Percentiles rank a stretch among this genome's conserved stretches.
phyloP scores from a whole-genome alignment of 1,140 invertebrate species.

The Microplitis mediator region DNA sequence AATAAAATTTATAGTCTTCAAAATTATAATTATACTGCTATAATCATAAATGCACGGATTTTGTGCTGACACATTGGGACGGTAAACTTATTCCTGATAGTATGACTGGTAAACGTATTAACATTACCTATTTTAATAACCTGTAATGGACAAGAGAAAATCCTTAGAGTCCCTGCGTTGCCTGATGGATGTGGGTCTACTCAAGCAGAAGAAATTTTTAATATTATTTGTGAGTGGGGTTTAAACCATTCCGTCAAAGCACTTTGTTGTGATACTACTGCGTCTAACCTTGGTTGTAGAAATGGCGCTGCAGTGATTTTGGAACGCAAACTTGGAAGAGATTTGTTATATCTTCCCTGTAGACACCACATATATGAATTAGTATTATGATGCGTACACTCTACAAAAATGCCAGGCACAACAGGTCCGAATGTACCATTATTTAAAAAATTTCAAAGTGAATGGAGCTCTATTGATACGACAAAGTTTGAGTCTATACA shows the following conservation, averaged over 20 bases:
- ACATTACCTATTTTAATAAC: slow-evolving; percentile 27
- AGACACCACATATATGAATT: slow-evolving; percentile 46
- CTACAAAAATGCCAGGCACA: slow-evolving; percentile 36
- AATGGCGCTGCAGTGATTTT: slow-evolving; percentile 42
- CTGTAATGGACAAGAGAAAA: too few relatives aligned
- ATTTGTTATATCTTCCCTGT: slow-evolving; percentile 44
- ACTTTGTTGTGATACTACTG: slow-evolving; percentile 49
- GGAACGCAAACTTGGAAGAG: slow-evolving; percentile 40
- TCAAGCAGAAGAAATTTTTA: slow-evolving; percentile 29
- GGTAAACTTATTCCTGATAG: slow-evolving; percentile 32
- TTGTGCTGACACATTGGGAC: slow-evolving; percentile 36
- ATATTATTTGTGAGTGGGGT: slow-evolving; percentile 33
- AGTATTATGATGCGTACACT: slow-evolving; percentile 38
- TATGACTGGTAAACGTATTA: slow-evolving; percentile 11
- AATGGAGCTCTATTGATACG: slow-evolving; percentile 28
- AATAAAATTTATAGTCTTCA: too few relatives aligned
- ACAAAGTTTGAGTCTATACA: slow-evolving; percentile 27
- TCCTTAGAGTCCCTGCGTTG: too few relatives aligned
- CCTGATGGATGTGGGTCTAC: too few relatives aligned
- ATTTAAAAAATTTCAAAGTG: slow-evolving; percentile 44
- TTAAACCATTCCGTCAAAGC: slow-evolving; percentile 39
- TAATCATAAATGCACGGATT: too few relatives aligned
- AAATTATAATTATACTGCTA: too few relatives aligned
- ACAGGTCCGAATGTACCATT: slow-evolving; percentile 41
- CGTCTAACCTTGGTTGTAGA: slow-evolving; percentile 42